Base-by-base conservation (phyloP, 2,113 vertebrate genomes). In the Gnathonemus echidnorhynchus region DNA sequence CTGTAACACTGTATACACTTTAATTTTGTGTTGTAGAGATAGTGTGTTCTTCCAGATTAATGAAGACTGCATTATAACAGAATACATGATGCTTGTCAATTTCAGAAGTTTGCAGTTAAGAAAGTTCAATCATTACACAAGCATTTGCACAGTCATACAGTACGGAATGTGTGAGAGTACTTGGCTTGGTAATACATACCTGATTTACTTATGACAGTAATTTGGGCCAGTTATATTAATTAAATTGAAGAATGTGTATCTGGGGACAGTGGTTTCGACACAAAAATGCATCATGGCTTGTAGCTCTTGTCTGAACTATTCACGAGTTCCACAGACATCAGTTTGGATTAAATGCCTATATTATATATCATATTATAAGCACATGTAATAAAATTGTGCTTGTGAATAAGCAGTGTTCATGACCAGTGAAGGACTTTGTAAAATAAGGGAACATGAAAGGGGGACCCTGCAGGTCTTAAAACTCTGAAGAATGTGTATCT, bases 1-100 rank as follows among this genome's bases (percentile, higher is more conserved):
- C 83, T 62, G 27, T 49, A 62, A 66, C 89, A 89, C 17, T 46
- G 50, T 90, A 80, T 90, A 42, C 42, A 87, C 4, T 90, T 90
- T 35, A 66, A 62, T 70, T 90, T 88, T 91, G 91, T 91, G 48
- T 42, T 58, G n/a, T 58, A n/a, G 56, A 58, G 6, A 58, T 24
- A 24, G 13, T 84, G 1, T 46, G 80, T 39, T 84, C 2, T 46
- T 45, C 21, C 39, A 84, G 80, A 46, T 84, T 74, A 74, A 74
- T 74, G 3, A 74, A 35, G 66, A 74, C 27, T 74, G 11, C 3
- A 35, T 74, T 74, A 35, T 13, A 74, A 17, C n/a, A 31, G n/a
- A 35, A 35, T 13, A 35, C n/a, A 35, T 13, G 66, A 31, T 17
- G 24, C 9, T 31, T 27, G 9, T 5, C n/a, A 31, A n/a, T 13